phyloP scores from a whole-genome alignment of 2,113 vertebrate species.

The Sebastes fasciatus region DNA sequence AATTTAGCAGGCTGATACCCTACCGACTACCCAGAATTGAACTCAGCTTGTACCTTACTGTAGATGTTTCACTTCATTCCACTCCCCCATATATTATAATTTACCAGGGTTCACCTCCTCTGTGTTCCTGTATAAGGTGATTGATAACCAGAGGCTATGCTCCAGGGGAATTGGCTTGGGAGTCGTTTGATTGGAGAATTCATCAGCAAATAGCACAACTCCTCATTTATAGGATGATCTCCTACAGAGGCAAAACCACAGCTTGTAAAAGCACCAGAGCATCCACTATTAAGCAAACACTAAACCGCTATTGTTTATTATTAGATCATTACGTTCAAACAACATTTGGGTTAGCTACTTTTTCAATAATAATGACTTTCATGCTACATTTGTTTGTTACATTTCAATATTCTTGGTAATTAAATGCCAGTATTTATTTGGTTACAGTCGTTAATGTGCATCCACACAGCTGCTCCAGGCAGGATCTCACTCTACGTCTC shows the following conservation, averaged over 20 bases:
- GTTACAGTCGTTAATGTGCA: conserved; percentile 18
- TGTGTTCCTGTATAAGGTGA: conserved; percentile 22
- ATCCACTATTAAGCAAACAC: not conserved
- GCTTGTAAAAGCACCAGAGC: not conserved
- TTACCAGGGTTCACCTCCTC: not conserved
- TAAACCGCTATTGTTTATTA: not conserved
- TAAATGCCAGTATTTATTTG: conserved; percentile 31
- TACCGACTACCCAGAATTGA: no score
- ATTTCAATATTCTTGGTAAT: conserved; percentile 6
- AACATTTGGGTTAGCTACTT: conserved; percentile 17
- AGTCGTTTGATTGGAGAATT: conserved; percentile 38
- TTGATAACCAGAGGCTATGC: conserved; percentile 29
- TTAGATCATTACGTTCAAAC: conserved; percentile 8
- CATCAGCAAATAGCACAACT: conserved; percentile 24
- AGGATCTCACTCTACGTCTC: conserved; percentile 13
- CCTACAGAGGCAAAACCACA: conserved; percentile 8
- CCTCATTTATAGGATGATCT: conserved; percentile 25
- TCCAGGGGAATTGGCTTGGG: not conserved
- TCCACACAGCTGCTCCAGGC: conserved; percentile 23
- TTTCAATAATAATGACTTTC: conserved; percentile 13
- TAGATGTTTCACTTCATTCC: not conserved
- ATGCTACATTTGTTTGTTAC: conserved; percentile 18
- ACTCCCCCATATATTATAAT: not conserved
- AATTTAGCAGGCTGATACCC: no score
- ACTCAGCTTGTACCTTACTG: no score